These are phyloP conservation scores for Phenganax marumi DNA, from an alignment of 92 coral and sea anemone species.

Conservation along the genomic window DNA sequence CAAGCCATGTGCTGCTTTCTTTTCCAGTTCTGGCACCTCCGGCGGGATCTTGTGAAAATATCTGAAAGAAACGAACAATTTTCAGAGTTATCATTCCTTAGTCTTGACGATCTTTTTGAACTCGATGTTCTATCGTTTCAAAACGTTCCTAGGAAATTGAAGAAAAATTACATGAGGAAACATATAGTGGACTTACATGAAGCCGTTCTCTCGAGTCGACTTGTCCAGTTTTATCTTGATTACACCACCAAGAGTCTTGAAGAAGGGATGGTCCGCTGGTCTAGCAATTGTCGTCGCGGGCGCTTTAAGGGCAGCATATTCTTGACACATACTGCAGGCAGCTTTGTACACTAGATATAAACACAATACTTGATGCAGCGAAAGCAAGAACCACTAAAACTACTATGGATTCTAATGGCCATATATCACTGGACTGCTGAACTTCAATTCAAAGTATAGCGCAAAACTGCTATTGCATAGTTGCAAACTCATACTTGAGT, in stretches of 20 bases:
- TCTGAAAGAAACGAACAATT: conserved; percentile 36
- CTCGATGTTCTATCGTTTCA: not conserved
- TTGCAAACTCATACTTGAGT: too few species aligned
- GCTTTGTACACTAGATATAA: conserved; percentile 75
- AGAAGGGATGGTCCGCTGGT: conserved; percentile 95
- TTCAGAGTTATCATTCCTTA: not conserved
- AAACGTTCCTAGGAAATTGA: not conserved
- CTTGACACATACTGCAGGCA: conserved; percentile 83
- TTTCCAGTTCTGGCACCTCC: conserved; percentile 86
- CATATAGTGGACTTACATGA: conserved; percentile 67
- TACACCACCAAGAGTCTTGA: conserved; percentile 79
- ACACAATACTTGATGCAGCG: not conserved
- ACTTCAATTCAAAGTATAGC: too few species aligned
- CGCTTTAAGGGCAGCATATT: conserved; percentile 83
- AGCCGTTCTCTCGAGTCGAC: conserved; percentile 91
- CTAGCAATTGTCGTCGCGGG: conserved; percentile 89
- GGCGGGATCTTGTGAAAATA: conserved; percentile 93
- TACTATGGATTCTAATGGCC: too few species aligned
- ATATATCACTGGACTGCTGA: too few species aligned
- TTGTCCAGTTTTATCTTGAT: conserved; percentile 81
- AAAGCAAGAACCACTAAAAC: not conserved
- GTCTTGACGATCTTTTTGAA: not conserved
- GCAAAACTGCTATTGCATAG: too few species aligned
- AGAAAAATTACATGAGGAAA: not conserved
- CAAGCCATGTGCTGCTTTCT: conserved; percentile 90